These are phyloP conservation scores for Rhyacophila evoluta DNA, from an alignment of 2,888 invertebrate genomes.

Conservation along the genomic window DNA sequence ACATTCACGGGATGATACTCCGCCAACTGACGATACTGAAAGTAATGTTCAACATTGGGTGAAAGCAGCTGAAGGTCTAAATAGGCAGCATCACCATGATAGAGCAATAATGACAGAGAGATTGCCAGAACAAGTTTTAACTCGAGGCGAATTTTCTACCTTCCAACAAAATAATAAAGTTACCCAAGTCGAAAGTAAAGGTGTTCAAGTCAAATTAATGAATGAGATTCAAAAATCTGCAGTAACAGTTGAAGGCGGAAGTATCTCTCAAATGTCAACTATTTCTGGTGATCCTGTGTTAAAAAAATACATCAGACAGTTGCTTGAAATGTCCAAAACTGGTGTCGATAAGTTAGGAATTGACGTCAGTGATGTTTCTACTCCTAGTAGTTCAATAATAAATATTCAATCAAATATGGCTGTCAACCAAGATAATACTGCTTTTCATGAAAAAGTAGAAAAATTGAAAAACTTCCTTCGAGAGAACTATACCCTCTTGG, in stretches of 20 bases:
- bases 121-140: not conserved
- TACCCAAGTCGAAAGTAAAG: not conserved
- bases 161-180: not conserved
- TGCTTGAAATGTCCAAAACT: conserved; percentile 63
- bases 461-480: conserved; percentile 42
- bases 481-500: conserved; percentile 46
- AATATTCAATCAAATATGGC: conserved; percentile 61
- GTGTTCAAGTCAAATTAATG: not conserved
- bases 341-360: conserved; percentile 64
- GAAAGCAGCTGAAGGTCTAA: not conserved
- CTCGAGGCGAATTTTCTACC: not conserved
- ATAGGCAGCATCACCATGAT: not conserved
- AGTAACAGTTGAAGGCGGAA: not conserved
- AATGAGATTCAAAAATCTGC: not conserved
- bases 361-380: conserved; percentile 65
- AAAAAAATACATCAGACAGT: conserved; percentile 63
- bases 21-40: not conserved
- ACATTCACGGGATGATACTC: not conserved
- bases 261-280: not conserved
- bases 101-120: not conserved
- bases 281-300: conserved; percentile 58
- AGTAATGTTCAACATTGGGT: not conserved
- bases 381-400: conserved; percentile 66
- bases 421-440: not conserved
- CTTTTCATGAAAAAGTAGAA: conserved; percentile 38